Conservation (phyloP, 30 jellyfish, hydroid and myxozoan species). For the Catostylus mosaicus region DNA sequence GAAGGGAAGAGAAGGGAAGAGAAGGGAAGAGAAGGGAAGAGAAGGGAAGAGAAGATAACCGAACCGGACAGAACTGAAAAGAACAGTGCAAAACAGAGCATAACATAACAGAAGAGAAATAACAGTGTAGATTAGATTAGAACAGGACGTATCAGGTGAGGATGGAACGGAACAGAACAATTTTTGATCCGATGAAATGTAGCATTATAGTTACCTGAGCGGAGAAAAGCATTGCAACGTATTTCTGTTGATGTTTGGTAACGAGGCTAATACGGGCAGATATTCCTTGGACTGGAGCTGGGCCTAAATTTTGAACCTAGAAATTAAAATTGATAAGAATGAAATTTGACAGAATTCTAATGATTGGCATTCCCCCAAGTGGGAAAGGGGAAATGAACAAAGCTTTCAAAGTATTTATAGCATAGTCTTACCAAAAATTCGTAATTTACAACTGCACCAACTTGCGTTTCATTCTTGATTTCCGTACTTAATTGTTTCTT, state of each 20-base stretch:
- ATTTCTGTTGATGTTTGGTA: conserved; percentile 3
- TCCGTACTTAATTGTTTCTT: conserved; percentile 2
- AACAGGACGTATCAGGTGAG: too few species aligned
- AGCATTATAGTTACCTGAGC: conserved; percentile 27
- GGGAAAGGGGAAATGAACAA: neutral
- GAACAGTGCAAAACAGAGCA: too few species aligned
- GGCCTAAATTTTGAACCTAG: conserved; percentile 48
- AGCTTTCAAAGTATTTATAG: neutral
- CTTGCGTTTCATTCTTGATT: conserved; percentile 27
- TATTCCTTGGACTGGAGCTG: conserved; percentile 47
- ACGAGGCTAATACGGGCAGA: conserved; percentile 41
- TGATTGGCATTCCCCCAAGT: neutral
- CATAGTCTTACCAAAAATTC: conserved; percentile 9
- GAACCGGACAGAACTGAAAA: too few species aligned
- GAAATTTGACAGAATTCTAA: too few species aligned
- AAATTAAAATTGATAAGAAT: neutral
- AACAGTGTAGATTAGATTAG: too few species aligned
- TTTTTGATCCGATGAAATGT: too few species aligned
- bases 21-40: too few species aligned
- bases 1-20: too few species aligned
- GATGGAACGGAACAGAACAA: too few species aligned
- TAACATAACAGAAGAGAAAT: too few species aligned
- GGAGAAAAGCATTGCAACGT: conserved; percentile 29
- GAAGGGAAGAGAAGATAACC: too few species aligned
- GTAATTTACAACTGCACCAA: conserved; percentile 37